Percentiles rank a stretch among this genome's conserved stretches.
Evolutionary conservation across 2,888 invertebrate species (phyloP).

Genomic region (Cecidostiba fungosa): DNA sequence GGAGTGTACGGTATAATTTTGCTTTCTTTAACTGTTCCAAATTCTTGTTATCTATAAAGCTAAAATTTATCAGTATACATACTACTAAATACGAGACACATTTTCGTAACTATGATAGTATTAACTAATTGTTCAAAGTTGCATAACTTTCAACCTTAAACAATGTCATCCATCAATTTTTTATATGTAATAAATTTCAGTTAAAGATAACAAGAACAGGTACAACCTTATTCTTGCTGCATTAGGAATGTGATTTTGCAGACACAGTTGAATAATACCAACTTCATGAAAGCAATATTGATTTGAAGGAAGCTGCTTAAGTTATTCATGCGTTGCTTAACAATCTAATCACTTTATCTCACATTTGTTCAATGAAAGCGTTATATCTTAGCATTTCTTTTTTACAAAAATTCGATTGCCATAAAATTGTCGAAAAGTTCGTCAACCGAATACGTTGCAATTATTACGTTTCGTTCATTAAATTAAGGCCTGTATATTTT

Average conservation of each 20-base stretch:
- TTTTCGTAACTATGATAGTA: too few species aligned
- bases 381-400: neutral
- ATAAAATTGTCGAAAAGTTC: slow-evolving; percentile 42
- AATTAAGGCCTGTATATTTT: neutral
- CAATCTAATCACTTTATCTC: slow-evolving; percentile 5
- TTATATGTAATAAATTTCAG: neutral
- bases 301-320: neutral
- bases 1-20: slow-evolving; percentile 17
- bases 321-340: slow-evolving; percentile 8
- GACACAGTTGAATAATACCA: neutral
- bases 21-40: neutral
- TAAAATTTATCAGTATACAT: neutral
- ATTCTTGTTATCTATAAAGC: neutral
- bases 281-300: slow-evolving; percentile 2
- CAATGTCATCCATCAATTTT: neutral
- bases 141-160: too few species aligned
- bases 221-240: neutral
- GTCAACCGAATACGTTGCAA: slow-evolving; percentile 18
- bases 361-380: slow-evolving; percentile 1
- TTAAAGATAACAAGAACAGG: neutral
- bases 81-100: too few species aligned
- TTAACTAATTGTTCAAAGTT: too few species aligned
- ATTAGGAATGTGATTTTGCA: slow-evolving; percentile 33
- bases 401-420: slow-evolving; percentile 52
- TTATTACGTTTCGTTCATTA: slow-evolving; percentile 2